Base-by-base conservation (phyloP, 2,888 invertebrate species). In the Omphaloscelis lunosa region DNA sequence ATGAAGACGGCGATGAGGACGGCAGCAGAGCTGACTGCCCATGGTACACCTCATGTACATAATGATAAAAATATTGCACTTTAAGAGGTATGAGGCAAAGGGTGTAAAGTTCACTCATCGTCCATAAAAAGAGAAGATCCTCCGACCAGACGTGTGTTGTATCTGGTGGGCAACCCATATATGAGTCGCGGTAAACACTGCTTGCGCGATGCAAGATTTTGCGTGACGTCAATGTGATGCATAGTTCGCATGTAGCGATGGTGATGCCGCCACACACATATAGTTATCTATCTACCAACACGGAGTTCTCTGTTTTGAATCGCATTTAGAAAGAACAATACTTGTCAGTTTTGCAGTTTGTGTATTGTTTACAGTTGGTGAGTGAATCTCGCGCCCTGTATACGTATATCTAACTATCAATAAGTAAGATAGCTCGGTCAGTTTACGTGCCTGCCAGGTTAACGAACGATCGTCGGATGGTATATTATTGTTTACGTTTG, bases 261-360 rank as follows among this genome's bases (percentile, higher is more conserved):
- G 7, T 2, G 51, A 20, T 51, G 20, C 7, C 8, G 51, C 20
- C 51, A 8, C 51, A 51, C 2, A 8, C 8, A 51, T 48, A 48
- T 63, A 62, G 12, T 8, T 39, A 27, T 39, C 15, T 41, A 29
- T 45, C 17, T 45, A 61, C 51, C 0, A 27, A 61, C 61, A 68
- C 39, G 29, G n/a, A 45, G 29, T 39, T 63, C 48, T 59, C 29
- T 65, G 58, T 65, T 63, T 39, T 29, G 29, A 66, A 53, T 48
- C 29, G 56, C 53, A 67, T 67, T 72, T 51, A 41, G 29, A 61
- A 67, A 53, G 45, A 66, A 81, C 81, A 81, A 69, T 56, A 12
- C 45, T 39, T 61, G 59, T 81, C 75, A 69, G 82, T 75, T 56
- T 20, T 66, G 71, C 77, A 41, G 68, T 65, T 29, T 56, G 29